phyloP scores from a whole-genome alignment of 2,797 vertebrate genomes.

The Acridotheres tristis region DNA sequence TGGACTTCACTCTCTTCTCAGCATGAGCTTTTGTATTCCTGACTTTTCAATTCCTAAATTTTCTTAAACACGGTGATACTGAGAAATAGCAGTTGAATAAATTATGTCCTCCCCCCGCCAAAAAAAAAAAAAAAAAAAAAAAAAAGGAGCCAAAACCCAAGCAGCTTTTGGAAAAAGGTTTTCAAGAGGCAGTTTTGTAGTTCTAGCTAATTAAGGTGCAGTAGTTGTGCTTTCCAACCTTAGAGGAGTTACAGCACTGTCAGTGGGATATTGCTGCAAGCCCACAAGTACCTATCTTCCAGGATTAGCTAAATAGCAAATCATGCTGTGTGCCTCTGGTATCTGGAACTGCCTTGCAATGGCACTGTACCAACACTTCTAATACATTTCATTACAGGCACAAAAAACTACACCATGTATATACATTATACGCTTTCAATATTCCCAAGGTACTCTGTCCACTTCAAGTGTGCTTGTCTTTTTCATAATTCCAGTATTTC shows the following conservation, averaged over 20 bases:
- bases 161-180: background rate
- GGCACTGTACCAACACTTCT: background rate
- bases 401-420: background rate
- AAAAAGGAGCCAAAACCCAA: background rate
- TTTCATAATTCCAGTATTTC: background rate
- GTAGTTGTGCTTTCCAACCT: background rate
- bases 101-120: rapidly evolving
- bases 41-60: background rate
- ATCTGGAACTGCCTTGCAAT: background rate
- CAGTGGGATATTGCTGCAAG: background rate
- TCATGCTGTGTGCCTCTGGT: slow-evolving; percentile 17
- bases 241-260: background rate
- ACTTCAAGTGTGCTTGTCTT: background rate
- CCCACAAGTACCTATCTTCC: background rate
- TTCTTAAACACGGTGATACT: background rate
- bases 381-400: background rate
- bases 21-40: background rate
- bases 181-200: background rate
- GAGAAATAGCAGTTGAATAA: background rate
- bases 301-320: slow-evolving; percentile 29
- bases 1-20: background rate
- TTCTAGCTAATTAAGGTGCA: background rate
- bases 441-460: background rate
- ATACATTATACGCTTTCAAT: background rate
- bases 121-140: background rate